Evolutionary conservation across 1,140 invertebrate species (phyloP).

Genomic region (Rhynchophorus ferrugineus): DNA sequence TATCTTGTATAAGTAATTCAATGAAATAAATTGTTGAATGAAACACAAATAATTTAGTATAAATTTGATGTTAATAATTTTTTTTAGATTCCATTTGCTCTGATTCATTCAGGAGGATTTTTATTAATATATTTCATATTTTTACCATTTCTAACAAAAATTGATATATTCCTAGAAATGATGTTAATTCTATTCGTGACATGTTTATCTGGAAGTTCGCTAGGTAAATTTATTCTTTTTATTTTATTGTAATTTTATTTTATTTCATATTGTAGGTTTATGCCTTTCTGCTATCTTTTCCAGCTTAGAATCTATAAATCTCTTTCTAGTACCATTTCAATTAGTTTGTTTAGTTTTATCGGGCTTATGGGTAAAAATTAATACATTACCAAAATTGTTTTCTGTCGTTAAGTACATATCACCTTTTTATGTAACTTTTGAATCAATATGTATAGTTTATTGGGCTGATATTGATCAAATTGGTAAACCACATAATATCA

Average conservation of each 20-base stretch:
- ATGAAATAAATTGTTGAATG: no score
- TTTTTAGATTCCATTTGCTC: conserved; percentile 19
- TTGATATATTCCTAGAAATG: conserved; percentile 22
- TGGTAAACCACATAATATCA: conserved; percentile 10
- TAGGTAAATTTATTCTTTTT: conserved; percentile 18
- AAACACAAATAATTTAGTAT: no score
- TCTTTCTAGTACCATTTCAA: conserved; percentile 26
- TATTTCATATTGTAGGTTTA: conserved; percentile 21
- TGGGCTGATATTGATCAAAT: conserved; percentile 19
- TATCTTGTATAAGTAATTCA: no score
- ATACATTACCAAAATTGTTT: conserved; percentile 15
- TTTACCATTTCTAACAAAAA: conserved; percentile 16
- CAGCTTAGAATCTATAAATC: conserved; percentile 24
- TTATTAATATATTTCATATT: conserved; percentile 20
- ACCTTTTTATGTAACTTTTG: conserved; percentile 30
- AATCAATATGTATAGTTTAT: conserved; percentile 25
- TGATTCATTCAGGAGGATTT: conserved; percentile 16
- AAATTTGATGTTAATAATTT: no score
- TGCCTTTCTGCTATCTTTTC: conserved; percentile 27
- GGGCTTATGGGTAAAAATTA: conserved; percentile 27
- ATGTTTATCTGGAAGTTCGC: conserved; percentile 18
- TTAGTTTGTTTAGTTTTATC: conserved; percentile 24
- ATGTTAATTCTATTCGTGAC: conserved; percentile 20
- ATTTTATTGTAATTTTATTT: not conserved
- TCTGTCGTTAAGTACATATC: conserved; percentile 28